Evolutionary conservation across 1,140 invertebrate genomes (phyloP), one percentile per base, ranked within the genome.

Genomic region (Oscheius sp.): DNA sequence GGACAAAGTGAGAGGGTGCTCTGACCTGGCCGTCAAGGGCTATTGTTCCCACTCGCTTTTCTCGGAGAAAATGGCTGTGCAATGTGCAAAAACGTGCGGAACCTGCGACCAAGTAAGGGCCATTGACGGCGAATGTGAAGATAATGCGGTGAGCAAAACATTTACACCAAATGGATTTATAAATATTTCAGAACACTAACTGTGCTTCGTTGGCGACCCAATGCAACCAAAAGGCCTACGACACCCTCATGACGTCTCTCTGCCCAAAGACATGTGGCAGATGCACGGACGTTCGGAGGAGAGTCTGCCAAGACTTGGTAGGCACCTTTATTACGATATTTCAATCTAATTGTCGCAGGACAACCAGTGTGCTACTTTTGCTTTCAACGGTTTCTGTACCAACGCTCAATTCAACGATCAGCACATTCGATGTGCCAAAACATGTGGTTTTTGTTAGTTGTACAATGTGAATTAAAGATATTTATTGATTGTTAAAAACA

Each of bases 371-470:
- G 42, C 45, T 55, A 20, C 35, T 32, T 67, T 52, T 46, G 28
- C 46, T 20, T 45, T 35, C n/a, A 67, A 67, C 55, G 65, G 65
- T 20, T 67, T 67, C 65, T 67, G 65, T 31, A 34, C 65, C 28
- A 38, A 31, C 49, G 32, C 42, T 23, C 35, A 34, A 42, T 68
- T 59, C 26, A 36, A 49, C 28, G 55, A 68, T 67, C 45, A 46
- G 29, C 65, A 46, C 49, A 32, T 46, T 10, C 45, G 49, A 26
- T 67, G 65, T 55, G 42, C 65, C 29, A 67, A 55, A 67, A 55
- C 65, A 34, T 67, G 65, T 67, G 49, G 49, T 34, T 36, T 67
- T 46, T 67, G 65, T 23, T 67, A 67, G n/a, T n/a, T n/a, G n/a
- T n/a, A n/a, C n/a, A n/a, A n/a, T n/a, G n/a, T n/a, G n/a, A n/a